These are phyloP conservation scores for Alectoris magna DNA, from an alignment of 2,797 vertebrate genomes.

Conservation along the genomic window DNA sequence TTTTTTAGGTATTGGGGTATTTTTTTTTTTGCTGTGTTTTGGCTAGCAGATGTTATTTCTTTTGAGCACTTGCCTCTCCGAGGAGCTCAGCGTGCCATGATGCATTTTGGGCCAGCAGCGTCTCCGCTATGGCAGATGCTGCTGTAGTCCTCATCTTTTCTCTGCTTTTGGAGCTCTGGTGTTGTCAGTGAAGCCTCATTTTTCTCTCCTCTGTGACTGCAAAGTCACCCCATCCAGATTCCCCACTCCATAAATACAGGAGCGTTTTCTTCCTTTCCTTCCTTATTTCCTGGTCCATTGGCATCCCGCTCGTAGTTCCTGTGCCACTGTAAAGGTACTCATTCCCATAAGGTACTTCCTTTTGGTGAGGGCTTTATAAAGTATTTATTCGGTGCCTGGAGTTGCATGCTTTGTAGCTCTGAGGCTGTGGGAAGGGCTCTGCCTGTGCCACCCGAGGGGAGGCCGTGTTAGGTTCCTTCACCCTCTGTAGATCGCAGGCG, in stretches of 20 bases:
- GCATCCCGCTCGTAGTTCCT: not conserved
- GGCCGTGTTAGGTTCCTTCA: constrained; percentile 3
- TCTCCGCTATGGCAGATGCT: not conserved
- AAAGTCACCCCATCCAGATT: not conserved
- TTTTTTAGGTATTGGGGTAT: not conserved
- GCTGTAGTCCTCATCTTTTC: not conserved
- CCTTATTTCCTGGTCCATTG: accelerated
- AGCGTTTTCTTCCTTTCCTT: not conserved
- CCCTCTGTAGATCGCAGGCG: not conserved
- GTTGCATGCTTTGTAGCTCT: not conserved
- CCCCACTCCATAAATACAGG: not conserved
- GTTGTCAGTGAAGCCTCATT: not conserved
- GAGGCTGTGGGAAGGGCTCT: not conserved
- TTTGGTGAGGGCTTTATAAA: not conserved
- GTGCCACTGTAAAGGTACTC: not conserved
- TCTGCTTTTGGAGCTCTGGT: not conserved
- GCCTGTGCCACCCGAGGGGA: not conserved
- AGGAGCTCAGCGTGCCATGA: accelerated
- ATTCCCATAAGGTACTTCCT: not conserved
- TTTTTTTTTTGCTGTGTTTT: not conserved
- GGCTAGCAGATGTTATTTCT: accelerated
- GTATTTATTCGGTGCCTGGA: not conserved
- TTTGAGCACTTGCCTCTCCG: accelerated
- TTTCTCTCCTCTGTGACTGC: not conserved
- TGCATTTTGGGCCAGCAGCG: not conserved